Evolutionary conservation across 2,797 vertebrate genomes (phyloP).

Genomic region (Scarus forsteni): DNA sequence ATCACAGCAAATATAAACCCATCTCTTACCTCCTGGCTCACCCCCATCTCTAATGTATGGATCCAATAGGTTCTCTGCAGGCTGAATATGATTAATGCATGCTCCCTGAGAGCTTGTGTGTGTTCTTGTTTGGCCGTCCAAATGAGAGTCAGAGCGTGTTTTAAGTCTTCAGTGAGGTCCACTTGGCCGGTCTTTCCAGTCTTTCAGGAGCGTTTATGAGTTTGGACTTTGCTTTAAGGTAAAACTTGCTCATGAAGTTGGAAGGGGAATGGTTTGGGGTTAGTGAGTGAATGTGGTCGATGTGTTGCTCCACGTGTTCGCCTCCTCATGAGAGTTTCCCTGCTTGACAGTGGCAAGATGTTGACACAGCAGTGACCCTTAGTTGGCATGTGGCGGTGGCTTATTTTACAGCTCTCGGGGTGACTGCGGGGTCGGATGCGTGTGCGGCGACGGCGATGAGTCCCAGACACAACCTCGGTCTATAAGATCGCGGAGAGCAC

Average conservation of each 20-base stretch:
- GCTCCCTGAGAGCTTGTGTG: slow-evolving; percentile 5
- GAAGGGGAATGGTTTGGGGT: slow-evolving; percentile 32
- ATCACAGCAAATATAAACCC: too few species aligned
- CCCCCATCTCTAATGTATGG: neutral
- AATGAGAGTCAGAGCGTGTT: slow-evolving; percentile 19
- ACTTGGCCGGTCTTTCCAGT: slow-evolving; percentile 27
- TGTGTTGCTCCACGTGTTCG: neutral
- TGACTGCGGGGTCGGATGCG: slow-evolving; percentile 53
- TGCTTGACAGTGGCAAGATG: slow-evolving; percentile 53
- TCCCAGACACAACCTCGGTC: slow-evolving; percentile 35
- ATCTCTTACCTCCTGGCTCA: slow-evolving; percentile 8
- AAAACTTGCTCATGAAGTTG: slow-evolving; percentile 37
- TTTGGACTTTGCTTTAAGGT: slow-evolving; percentile 46
- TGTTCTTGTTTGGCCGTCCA: slow-evolving; percentile 22
- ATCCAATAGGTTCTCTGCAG: slow-evolving; percentile 16
- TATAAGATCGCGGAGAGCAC: slow-evolving; percentile 40
- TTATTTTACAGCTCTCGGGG: slow-evolving; percentile 64
- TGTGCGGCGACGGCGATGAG: slow-evolving; percentile 32
- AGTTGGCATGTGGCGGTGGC: slow-evolving; percentile 60
- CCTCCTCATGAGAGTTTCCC: slow-evolving; percentile 21
- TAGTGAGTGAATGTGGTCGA: slow-evolving; percentile 10
- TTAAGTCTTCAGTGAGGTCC: slow-evolving; percentile 20
- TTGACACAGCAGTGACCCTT: slow-evolving; percentile 65
- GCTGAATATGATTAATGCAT: slow-evolving; percentile 18
- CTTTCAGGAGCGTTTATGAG: slow-evolving; percentile 41